Base-by-base conservation (phyloP, 1,140 invertebrate genomes). In the Scaptodrosophila lebanonensis region DNA sequence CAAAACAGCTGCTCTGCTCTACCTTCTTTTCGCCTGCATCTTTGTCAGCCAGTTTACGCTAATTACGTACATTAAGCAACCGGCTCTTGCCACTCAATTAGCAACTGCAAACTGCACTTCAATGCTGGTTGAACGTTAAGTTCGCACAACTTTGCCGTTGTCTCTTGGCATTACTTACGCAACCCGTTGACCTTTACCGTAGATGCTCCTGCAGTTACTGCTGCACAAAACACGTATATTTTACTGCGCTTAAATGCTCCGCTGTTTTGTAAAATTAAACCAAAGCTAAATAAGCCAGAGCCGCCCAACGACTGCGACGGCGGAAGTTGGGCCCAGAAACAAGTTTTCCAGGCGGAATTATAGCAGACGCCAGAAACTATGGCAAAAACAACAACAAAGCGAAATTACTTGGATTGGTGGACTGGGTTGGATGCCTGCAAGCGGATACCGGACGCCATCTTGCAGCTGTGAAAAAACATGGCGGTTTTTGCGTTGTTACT, bases 81-180 rank as follows among this genome's bases (percentile, higher is more conserved):
- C 73, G 79, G 73, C 73, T 82, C 68, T 66, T 49, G 56, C 65
- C 65, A 77, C 73, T 77, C 73, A 77, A 77, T 77, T 77, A 77
- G 68, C 75, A 79, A 66, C 68, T 62, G 64, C 58, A 79, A 79
- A 54, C 70, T 50, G 65, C 51, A 72, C 67, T 69, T 66, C 52
- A 44, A 58, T 66, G 62, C 62, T 57, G 61, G 40, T 35, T 40
- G 29, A 42, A 40, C 29, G 29, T n/a, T 27, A 40, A 20, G 42
- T 30, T 30, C 17, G 20, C 33, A n/a, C 66, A 64, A 48, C 47
- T 65, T 60, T 51, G 49, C 53, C 48, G 43, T 36, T 47, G 35
- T 45, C 40, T 38, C 12, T 18, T 51, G 35, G 42, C 52, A 70
- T 72, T 72, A 72, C 72, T 72, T 71, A 71, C 32, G 59, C 47